Base-by-base conservation (phyloP, 2,113 vertebrate genomes). In the Paramormyrops kingsleyae region DNA sequence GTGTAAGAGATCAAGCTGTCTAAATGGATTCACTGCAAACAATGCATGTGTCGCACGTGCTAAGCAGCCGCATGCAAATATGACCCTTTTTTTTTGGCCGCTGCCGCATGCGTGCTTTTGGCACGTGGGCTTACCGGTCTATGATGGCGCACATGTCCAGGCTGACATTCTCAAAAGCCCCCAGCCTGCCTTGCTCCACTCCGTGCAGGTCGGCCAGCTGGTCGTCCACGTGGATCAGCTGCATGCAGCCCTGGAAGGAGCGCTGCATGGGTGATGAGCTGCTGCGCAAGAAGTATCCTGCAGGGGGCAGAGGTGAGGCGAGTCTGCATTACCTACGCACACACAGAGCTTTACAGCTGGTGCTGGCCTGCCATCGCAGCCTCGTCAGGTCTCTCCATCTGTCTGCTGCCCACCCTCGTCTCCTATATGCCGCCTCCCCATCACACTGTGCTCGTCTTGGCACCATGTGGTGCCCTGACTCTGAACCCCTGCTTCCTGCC, bases 61-160 rank as follows among this genome's bases (percentile, higher is more conserved):
- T 70, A 31, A 70, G n/a, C n/a, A 70, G n/a, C 8, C 62, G 10
- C 62, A 70, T 70, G 62, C 10, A 70, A 70, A 70, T 59, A 70
- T 31, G 3, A 10, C 0, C 8, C 24, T 9, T 1, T 8, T 21
- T 84, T 84, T 21, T 47, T 9, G 9, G 3, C 13, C 4, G 27
- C 3, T n/a, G 42, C 15, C 15, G 5, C n/a, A 42, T 39, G 39
- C 83, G 39, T 31, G 15, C 56, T 15, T 66, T 10, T 31, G 86
- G 13, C 49, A 5, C 0, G 3, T 83, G 21, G 12, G 2, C 8
- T 89, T 95, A 99, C 99, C 99, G 97, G 96, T 99, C 99, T 92
- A 98, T 96, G 86, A 99, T 98, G 91, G 97, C 99, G 80, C 99
- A 99, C 98, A 99, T 99, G 90, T 99, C 98, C 90, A 99, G 96